Conservation (phyloP, 2,888 invertebrate genomes). For the Heliconius ethilla region DNA sequence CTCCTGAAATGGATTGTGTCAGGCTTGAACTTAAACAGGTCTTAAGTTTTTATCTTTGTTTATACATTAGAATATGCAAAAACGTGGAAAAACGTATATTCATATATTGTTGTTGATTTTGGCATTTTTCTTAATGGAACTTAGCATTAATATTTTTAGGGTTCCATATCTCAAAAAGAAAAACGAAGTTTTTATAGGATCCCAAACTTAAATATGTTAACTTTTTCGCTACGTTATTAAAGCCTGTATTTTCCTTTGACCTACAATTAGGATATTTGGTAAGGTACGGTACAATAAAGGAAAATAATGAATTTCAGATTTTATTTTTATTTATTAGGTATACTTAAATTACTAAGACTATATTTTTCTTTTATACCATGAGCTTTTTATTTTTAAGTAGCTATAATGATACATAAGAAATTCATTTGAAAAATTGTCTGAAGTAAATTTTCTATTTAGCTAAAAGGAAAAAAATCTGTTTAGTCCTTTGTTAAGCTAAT, state of each 20-base stretch:
- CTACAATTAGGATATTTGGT: no score
- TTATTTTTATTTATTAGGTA: no score
- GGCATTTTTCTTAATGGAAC: not conserved
- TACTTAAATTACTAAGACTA: no score
- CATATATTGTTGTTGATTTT: not conserved
- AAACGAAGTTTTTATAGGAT: no score
- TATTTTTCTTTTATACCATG: no score
- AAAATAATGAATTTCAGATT: no score
- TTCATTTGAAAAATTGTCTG: not conserved
- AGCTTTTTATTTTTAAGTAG: not conserved
- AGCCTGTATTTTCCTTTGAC: no score
- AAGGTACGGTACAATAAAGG: no score
- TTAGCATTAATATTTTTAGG: not conserved
- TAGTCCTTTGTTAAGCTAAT: conserved; percentile 2
- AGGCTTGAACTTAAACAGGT: conserved; percentile 51
- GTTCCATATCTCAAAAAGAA: no score
- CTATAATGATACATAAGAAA: not conserved
- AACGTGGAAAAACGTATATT: not conserved
- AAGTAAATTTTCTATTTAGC: not conserved
- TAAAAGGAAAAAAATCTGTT: not conserved
- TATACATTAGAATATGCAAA: not conserved
- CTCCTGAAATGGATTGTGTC: conserved; percentile 60
- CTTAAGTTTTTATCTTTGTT: conserved; percentile 23
- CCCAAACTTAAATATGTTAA: no score
- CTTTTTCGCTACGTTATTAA: no score